A percentile compares a stretch with the other conserved stretches of the same genome.
Evolutionary conservation across 2,797 vertebrate genomes (phyloP).

Genomic region (Sphenopsis melanotis): DNA sequence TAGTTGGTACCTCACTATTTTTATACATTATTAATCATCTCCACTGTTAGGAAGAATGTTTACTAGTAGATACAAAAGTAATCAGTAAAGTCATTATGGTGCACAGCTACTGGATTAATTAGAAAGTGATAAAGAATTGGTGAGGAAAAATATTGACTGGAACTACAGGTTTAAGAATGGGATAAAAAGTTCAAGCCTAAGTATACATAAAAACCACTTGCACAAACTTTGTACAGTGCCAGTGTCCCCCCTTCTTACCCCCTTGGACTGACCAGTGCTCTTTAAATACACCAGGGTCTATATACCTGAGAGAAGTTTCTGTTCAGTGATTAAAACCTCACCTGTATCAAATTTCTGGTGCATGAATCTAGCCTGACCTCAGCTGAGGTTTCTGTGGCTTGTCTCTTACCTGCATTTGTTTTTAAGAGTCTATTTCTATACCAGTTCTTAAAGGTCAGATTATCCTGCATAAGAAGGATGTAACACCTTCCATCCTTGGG

Average conservation of each 20-base stretch:
- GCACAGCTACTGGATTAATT: not conserved
- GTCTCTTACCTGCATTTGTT: not conserved
- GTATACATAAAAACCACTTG: not conserved
- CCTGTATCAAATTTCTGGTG: not conserved
- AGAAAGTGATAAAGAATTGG: not conserved
- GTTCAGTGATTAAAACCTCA: not conserved
- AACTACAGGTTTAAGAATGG: not conserved
- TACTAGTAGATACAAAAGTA: not conserved
- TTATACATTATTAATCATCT: not conserved
- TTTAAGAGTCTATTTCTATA: not conserved
- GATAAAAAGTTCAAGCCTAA: not conserved
- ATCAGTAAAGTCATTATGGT: not conserved
- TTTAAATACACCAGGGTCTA: not conserved
- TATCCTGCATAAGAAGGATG: not conserved
- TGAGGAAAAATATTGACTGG: not conserved
- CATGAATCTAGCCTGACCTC: not conserved
- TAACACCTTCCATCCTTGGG: not conserved
- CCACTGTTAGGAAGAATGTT: not conserved
- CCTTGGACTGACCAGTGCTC: not conserved
- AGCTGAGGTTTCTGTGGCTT: not conserved
- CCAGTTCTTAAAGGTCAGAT: not conserved
- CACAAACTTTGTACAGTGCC: not conserved
- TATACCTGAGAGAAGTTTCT: not conserved
- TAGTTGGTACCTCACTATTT: not conserved
- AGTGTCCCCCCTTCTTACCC: not conserved